Evolutionary conservation across 2,888 invertebrate species (phyloP).

Genomic region (Plagodis dolabraria): DNA sequence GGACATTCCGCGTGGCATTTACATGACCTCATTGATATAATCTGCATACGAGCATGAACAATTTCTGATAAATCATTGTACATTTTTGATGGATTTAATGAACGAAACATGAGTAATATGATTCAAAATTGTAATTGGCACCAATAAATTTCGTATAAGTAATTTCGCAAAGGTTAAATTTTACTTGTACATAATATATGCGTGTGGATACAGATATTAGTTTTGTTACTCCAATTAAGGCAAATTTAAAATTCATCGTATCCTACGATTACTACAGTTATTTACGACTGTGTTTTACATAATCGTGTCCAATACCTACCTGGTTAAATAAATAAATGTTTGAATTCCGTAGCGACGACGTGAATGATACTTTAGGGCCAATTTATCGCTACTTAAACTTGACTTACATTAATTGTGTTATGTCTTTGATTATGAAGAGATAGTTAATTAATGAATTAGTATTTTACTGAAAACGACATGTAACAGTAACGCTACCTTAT

Average conservation of each 20-base stretch:
- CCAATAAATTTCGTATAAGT: constrained; percentile 3
- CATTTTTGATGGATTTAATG: constrained; percentile 17
- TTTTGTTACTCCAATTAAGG: too few species aligned
- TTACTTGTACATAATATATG: too few species aligned
- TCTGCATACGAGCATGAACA: constrained; percentile 23
- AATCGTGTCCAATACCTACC: constrained; percentile 5
- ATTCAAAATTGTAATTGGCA: background rate
- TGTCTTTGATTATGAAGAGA: background rate
- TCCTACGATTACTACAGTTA: background rate
- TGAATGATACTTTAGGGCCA: constrained; percentile 5
- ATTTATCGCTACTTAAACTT: constrained; percentile 9
- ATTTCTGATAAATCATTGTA: constrained; percentile 17
- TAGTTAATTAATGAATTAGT: background rate
- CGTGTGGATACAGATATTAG: too few species aligned
- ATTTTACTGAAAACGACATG: background rate
- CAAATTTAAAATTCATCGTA: background rate
- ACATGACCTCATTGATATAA: constrained; percentile 32
- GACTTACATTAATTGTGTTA: constrained; percentile 7
- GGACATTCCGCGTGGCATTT: constrained; percentile 26
- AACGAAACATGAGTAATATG: constrained; percentile 1
- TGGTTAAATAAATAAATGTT: constrained; percentile 9
- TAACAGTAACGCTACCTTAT: too few species aligned
- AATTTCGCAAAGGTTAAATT: constrained; percentile 2
- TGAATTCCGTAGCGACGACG: constrained; percentile 10
- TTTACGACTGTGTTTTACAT: constrained; percentile 8